Conservation (phyloP, 2,113 vertebrate species). For the Pantherophis guttatus region DNA sequence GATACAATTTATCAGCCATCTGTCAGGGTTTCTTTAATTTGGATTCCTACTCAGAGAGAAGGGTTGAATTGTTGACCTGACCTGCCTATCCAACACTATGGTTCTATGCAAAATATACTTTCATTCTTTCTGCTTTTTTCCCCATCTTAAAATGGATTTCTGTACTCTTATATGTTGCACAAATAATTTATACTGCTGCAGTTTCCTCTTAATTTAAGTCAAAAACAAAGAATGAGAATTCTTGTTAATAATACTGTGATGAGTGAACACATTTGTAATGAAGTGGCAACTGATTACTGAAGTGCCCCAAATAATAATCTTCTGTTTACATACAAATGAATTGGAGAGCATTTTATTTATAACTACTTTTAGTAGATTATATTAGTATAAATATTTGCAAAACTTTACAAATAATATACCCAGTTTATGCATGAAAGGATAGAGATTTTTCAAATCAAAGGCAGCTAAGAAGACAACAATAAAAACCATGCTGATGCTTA, state of each 20-base stretch:
- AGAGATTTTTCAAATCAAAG: not conserved
- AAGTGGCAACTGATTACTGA: not conserved
- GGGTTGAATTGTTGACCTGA: not conserved
- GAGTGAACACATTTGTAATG: not conserved
- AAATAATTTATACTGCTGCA: not conserved
- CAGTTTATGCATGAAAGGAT: not conserved
- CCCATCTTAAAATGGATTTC: not conserved
- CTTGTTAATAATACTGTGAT: not conserved
- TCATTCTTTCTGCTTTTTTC: not conserved
- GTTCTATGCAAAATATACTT: not conserved
- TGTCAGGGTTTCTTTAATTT: not conserved
- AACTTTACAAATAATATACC: not conserved
- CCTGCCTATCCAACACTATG: not conserved
- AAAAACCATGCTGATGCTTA: not conserved
- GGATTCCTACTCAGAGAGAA: not conserved
- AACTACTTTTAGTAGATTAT: not conserved
- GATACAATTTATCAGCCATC: not conserved
- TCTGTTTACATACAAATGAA: not conserved
- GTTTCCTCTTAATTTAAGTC: not conserved
- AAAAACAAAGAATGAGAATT: slow-evolving; percentile 1
- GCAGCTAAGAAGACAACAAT: not conserved
- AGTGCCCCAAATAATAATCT: slow-evolving; percentile 13
- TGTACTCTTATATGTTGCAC: not conserved
- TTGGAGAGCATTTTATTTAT: not conserved
- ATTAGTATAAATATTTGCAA: not conserved